Conservation (phyloP, 2,888 invertebrate genomes). For the Hemicrepidius hirtus region DNA sequence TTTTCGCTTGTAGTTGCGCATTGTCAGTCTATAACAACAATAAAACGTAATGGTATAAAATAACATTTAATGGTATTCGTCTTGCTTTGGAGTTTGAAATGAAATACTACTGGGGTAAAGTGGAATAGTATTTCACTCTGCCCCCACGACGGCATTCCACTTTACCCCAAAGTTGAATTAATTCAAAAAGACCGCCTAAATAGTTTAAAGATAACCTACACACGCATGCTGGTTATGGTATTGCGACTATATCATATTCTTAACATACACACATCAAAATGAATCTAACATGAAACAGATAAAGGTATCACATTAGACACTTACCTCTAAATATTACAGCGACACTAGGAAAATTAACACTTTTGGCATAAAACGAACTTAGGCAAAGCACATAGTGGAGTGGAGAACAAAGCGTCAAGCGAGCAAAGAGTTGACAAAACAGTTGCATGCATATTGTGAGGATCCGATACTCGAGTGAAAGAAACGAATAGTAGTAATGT, state of each 20-base stretch:
- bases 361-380: not conserved
- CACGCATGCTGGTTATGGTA: not conserved
- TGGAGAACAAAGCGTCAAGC: no score
- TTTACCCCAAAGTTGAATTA: not conserved
- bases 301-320: not conserved
- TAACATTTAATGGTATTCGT: no score
- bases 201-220: not conserved
- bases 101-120: no score
- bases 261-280: not conserved
- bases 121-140: conserved; percentile 9
- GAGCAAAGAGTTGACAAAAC: no score
- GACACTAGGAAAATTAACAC: not conserved
- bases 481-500: no score
- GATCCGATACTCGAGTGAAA: no score
- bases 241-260: not conserved
- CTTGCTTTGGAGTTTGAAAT: no score
- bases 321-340: conserved; percentile 1
- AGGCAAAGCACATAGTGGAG: no score
- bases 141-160: not conserved
- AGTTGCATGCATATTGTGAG: no score
- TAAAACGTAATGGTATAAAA: no score
- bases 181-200: not conserved
- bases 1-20: no score
- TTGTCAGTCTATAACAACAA: no score
- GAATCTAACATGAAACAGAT: not conserved